A percentile compares a stretch with the other conserved stretches of the same genome.
These are phyloP conservation scores for Scaptodrosophila lebanonensis DNA, from an alignment of 1,140 invertebrate species.

Conservation along the genomic window DNA sequence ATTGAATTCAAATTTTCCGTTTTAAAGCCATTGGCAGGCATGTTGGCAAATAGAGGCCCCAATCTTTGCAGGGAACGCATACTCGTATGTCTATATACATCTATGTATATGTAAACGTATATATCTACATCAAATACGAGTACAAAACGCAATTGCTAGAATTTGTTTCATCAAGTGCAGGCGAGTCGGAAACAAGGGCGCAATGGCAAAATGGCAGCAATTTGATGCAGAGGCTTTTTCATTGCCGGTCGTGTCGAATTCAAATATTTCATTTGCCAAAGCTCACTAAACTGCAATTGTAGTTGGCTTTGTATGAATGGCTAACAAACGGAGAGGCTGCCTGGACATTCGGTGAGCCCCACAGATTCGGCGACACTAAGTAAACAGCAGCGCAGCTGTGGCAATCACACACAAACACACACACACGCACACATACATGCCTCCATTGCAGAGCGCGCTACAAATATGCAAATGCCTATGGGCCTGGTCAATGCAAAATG, in stretches of 20 bases:
- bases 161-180: slow-evolving; percentile 58
- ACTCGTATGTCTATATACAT: slow-evolving; percentile 28
- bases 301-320: background rate
- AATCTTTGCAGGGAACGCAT: slow-evolving; percentile 37
- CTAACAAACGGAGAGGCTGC: no score
- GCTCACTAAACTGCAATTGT: slow-evolving; percentile 29
- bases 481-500: background rate
- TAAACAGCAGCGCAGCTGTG: slow-evolving; percentile 65
- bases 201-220: background rate
- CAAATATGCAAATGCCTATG: slow-evolving; percentile 62
- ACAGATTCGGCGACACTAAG: slow-evolving; percentile 69
- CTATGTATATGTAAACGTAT: slow-evolving; percentile 39
- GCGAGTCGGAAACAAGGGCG: background rate
- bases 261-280: slow-evolving; percentile 52
- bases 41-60: slow-evolving; percentile 58
- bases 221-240: slow-evolving; percentile 20
- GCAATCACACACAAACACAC: slow-evolving; percentile 43
- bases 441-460: no score
- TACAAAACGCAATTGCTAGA: slow-evolving; percentile 23
- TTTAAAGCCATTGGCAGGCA: slow-evolving; percentile 73
- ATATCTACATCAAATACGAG: slow-evolving; percentile 45
- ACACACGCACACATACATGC: no score
- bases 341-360: slow-evolving; percentile 7
- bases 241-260: slow-evolving; percentile 35
- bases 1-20: no score